Conservation (phyloP, 2,797 vertebrate species). For the Gymnodraco acuticeps region DNA sequence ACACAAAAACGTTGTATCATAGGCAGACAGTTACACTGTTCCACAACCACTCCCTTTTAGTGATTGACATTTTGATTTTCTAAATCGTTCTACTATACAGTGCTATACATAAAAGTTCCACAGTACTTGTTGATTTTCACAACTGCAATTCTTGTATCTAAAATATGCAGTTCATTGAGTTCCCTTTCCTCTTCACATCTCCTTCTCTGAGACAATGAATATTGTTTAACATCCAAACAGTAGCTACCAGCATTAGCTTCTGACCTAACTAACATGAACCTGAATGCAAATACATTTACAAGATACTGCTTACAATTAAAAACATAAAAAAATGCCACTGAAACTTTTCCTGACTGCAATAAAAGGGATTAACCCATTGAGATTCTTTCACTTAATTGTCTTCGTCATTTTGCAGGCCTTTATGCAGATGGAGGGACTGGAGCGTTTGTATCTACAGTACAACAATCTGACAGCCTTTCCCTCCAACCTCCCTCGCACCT, state of each 20-base stretch:
- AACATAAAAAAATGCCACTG: no score
- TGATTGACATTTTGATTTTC: background rate
- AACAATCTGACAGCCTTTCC: conserved; percentile 94
- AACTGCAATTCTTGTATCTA: no score
- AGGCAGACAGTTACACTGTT: background rate
- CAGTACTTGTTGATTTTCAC: no score
- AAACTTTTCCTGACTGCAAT: no score
- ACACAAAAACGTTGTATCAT: background rate
- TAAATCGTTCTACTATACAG: background rate
- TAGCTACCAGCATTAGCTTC: background rate
- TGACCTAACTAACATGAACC: background rate
- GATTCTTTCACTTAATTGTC: background rate
- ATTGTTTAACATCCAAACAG: no score
- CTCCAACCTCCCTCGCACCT: conserved; percentile 87
- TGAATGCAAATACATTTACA: no score
- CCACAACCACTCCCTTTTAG: background rate
- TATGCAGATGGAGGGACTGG: conserved; percentile 85
- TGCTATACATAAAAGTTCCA: background rate
- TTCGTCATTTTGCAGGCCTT: conserved; percentile 81
- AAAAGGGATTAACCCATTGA: no score
- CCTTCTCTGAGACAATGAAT: no score
- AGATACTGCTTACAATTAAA: no score
- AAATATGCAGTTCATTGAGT: no score
- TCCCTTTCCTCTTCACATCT: no score
- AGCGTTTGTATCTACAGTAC: conserved; percentile 94